These are phyloP conservation scores for Capromys pilorides DNA, from an alignment of 2,797 vertebrate species.

Conservation along the genomic window DNA sequence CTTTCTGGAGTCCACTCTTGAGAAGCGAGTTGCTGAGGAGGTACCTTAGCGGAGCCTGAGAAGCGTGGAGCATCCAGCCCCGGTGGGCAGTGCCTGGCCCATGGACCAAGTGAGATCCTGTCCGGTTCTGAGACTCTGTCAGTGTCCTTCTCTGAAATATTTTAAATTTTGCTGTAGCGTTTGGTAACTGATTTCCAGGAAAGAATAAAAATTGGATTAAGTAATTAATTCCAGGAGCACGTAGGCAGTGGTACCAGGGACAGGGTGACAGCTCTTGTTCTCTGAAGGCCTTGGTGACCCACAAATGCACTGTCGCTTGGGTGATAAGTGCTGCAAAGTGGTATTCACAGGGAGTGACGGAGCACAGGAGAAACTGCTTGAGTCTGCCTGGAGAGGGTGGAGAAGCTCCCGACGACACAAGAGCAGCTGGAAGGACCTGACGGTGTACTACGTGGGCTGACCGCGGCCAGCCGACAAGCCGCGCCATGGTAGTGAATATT, in stretches of 20 bases:
- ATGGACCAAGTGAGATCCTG: background rate
- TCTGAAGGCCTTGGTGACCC: background rate
- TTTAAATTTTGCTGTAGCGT: slow-evolving; percentile 45
- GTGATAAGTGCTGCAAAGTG: background rate
- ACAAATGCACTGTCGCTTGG: background rate
- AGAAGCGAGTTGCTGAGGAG: background rate
- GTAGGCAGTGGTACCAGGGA: background rate
- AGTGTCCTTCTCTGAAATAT: background rate
- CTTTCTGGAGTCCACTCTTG: background rate
- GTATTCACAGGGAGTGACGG: accelerated
- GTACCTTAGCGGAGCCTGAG: background rate
- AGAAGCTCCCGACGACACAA: background rate
- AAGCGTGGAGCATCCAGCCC: background rate
- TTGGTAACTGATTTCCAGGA: background rate
- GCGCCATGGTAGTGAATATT: background rate
- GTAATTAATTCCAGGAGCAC: background rate
- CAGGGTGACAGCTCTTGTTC: background rate
- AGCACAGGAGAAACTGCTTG: background rate
- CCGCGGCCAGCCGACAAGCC: background rate
- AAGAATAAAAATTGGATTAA: slow-evolving; percentile 11
- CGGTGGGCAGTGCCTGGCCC: background rate
- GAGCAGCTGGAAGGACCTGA: background rate
- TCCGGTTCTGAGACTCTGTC: slow-evolving; percentile 24
- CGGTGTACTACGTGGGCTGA: background rate
- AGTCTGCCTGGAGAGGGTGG: background rate